Conservation (phyloP, 1,140 invertebrate species). For the Pemphigus obesinymphae region DNA sequence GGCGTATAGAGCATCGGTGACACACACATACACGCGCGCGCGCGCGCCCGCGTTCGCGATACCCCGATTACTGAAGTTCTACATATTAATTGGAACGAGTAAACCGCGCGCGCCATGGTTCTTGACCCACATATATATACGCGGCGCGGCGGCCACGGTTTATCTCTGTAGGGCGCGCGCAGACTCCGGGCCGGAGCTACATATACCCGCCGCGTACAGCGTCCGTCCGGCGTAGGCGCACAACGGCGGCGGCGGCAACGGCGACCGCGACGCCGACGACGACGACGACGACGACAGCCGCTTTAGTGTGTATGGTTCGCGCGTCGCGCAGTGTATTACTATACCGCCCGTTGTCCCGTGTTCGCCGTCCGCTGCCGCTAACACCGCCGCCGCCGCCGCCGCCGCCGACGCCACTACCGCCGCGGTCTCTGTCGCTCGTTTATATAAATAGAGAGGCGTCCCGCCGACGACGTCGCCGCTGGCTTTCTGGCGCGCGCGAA, state of each 20-base stretch:
- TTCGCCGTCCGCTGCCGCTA: too few relatives aligned
- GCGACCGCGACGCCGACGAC: not conserved
- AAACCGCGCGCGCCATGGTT: not conserved
- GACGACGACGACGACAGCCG: not conserved
- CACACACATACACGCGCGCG: too few relatives aligned
- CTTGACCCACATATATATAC: constrained; percentile 34
- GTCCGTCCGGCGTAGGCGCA: constrained; percentile 12
- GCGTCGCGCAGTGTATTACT: too few relatives aligned
- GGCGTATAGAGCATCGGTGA: too few relatives aligned
- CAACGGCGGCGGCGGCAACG: not conserved
- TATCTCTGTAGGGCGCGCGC: constrained; percentile 31
- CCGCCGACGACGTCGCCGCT: not conserved
- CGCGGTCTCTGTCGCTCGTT: constrained; percentile 9
- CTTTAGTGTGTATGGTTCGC: constrained; percentile 17
- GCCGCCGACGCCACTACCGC: not conserved
- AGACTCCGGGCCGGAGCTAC: constrained; percentile 7
- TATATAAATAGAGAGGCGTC: constrained; percentile 41
- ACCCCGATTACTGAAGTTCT: not conserved
- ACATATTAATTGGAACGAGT: constrained; percentile 41
- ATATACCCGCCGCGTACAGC: not conserved
- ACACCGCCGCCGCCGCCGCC: not conserved
- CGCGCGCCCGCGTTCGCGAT: too few relatives aligned
- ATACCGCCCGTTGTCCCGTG: too few relatives aligned
- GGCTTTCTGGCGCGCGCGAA: constrained; percentile 23
- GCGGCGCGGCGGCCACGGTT: not conserved